Conservation (phyloP, 2,797 vertebrate species). For the Perdix hodgsoniae region DNA sequence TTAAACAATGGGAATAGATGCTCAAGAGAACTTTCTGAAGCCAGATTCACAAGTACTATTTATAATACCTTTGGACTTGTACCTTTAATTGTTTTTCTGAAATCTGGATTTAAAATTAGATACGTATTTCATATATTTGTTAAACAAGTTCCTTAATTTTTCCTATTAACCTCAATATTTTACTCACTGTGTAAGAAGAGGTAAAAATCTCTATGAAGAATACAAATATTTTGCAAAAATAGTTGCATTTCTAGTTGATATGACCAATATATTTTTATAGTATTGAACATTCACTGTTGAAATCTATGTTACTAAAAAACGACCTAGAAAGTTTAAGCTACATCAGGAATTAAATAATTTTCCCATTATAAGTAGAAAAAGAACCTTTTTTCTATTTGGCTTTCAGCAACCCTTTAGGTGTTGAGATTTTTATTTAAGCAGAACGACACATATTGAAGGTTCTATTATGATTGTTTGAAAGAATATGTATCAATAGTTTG, state of each 20-base stretch:
- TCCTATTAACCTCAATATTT: background rate
- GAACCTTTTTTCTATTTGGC: rapidly evolving
- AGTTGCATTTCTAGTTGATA: background rate
- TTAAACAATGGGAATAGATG: background rate
- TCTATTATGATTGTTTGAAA: background rate
- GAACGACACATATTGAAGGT: background rate
- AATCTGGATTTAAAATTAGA: background rate
- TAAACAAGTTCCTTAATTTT: background rate
- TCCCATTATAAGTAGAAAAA: background rate
- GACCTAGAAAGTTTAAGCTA: background rate
- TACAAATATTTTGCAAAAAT: rapidly evolving
- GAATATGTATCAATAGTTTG: too few relatives aligned
- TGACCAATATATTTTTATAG: background rate
- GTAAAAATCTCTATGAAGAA: background rate
- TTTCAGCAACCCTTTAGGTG: background rate
- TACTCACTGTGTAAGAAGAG: background rate
- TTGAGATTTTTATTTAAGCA: background rate
- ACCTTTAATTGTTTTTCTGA: background rate
- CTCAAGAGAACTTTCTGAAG: background rate
- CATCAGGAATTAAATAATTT: background rate
- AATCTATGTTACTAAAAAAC: background rate
- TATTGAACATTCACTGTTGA: background rate
- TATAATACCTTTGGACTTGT: background rate
- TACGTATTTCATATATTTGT: background rate
- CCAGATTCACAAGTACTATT: background rate